phyloP scores from a whole-genome alignment of 2,113 vertebrate species.

The Tor tambroides region DNA sequence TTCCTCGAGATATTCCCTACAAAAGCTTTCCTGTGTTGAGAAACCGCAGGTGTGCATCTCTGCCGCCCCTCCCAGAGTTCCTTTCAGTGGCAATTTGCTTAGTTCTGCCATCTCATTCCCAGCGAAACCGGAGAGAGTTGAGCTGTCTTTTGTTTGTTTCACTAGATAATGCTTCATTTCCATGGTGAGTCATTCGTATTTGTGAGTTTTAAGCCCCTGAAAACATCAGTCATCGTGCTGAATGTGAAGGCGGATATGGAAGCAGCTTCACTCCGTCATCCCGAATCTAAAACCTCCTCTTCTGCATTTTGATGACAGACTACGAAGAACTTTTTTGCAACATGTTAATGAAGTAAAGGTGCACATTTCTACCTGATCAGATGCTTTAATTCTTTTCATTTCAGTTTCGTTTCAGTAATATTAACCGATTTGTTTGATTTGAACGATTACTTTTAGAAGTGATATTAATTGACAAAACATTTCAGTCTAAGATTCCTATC shows the following conservation, averaged over 20 bases:
- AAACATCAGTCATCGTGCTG: neutral
- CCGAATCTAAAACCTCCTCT: neutral
- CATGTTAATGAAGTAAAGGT: neutral
- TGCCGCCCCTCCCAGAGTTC: neutral
- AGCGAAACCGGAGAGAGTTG: neutral
- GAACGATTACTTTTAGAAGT: too few species aligned
- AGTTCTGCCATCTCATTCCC: constrained; percentile 16
- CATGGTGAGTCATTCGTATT: neutral
- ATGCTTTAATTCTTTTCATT: neutral
- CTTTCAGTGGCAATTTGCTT: neutral
- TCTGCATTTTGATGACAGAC: neutral
- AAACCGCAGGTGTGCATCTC: constrained; percentile 17
- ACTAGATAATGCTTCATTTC: constrained; percentile 1
- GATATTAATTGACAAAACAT: too few species aligned
- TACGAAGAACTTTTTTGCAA: neutral
- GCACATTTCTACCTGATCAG: neutral
- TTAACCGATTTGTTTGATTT: neutral
- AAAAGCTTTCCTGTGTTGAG: constrained; percentile 24
- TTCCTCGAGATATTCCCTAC: neutral
- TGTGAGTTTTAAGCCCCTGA: neutral
- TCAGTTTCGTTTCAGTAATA: neutral
- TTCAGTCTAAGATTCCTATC: too few species aligned
- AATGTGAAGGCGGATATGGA: neutral
- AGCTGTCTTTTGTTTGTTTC: constrained; percentile 5
- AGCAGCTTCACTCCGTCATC: neutral